Evolutionary conservation across 2,113 vertebrate genomes (phyloP).

Genomic region (Diphyllodes magnificus): DNA sequence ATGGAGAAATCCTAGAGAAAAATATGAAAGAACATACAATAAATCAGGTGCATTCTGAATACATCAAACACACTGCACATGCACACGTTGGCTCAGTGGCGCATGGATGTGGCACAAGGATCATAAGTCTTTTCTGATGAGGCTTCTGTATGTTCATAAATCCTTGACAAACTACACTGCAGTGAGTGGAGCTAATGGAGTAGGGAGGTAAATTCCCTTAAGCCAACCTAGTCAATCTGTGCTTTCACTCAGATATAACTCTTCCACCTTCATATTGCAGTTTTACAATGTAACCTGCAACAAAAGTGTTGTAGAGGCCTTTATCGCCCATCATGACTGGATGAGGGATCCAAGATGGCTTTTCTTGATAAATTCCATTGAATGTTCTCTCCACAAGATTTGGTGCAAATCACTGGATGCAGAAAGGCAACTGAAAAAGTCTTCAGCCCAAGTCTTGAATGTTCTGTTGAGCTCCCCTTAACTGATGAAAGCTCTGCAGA

Average conservation of each 20-base stretch:
- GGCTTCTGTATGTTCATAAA: conserved; percentile 10
- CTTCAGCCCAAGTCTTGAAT: not conserved
- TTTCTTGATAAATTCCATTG: not conserved
- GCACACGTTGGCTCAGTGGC: not conserved
- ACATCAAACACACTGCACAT: not conserved
- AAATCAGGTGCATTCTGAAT: not conserved
- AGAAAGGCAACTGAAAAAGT: not conserved
- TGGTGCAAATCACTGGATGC: rapidly evolving
- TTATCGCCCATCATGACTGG: rapidly evolving
- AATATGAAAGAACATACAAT: not conserved
- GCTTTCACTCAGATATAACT: not conserved
- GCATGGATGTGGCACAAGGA: not conserved
- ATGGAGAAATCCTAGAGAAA: not conserved
- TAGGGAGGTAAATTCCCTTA: not conserved
- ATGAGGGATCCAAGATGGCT: not conserved
- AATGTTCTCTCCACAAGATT: not conserved
- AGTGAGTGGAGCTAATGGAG: not conserved
- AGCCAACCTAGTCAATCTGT: not conserved
- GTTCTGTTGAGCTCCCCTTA: not conserved
- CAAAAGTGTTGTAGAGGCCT: not conserved
- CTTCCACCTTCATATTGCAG: not conserved
- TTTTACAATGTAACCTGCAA: not conserved
- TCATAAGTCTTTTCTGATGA: conserved; percentile 9
- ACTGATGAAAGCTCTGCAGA: not conserved
- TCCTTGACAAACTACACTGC: not conserved